Evolutionary conservation across 1,140 invertebrate species (phyloP).

Genomic region (Drosophila lini): DNA sequence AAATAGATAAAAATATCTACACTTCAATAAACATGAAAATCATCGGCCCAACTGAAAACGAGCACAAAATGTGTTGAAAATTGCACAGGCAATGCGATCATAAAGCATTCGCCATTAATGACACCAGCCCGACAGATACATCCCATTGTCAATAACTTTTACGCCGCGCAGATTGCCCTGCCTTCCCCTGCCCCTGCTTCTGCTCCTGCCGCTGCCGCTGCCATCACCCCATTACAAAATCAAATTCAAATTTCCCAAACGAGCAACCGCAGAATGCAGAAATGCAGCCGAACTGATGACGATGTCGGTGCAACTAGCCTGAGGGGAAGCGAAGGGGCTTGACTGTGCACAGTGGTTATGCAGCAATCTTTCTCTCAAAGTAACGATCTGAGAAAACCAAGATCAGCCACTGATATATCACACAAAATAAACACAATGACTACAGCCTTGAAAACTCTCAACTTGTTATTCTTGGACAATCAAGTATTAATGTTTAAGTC

Average conservation of each 20-base stretch:
- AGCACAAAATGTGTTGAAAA: constrained; percentile 81
- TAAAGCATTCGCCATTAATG: constrained; percentile 84
- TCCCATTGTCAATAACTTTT: constrained; percentile 84
- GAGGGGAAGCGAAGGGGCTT: neutral
- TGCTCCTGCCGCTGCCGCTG: neutral
- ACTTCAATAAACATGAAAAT: constrained; percentile 84
- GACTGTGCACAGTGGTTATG: constrained; percentile 5
- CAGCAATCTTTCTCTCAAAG: neutral
- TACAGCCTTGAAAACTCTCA: too few relatives aligned
- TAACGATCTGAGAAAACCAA: neutral
- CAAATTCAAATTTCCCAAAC: constrained; percentile 81
- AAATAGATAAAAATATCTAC: constrained; percentile 83
- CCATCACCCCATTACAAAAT: constrained; percentile 61
- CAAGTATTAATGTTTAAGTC: too few relatives aligned
- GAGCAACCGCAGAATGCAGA: constrained; percentile 57
- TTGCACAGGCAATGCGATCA: constrained; percentile 82
- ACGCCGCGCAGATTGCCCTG: constrained; percentile 73
- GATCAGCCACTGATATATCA: neutral
- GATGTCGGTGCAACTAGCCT: constrained; percentile 50
- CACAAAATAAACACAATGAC: neutral
- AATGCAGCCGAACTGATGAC: constrained; percentile 55
- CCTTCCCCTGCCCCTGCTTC: neutral
- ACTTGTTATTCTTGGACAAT: too few relatives aligned
- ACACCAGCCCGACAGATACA: constrained; percentile 83
- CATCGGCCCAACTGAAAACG: constrained; percentile 60